Percentiles rank a stretch among this genome's conserved stretches.
These are phyloP conservation scores for Xiphophorus maculatus DNA, from an alignment of 2,113 vertebrate genomes.

Conservation along the genomic window DNA sequence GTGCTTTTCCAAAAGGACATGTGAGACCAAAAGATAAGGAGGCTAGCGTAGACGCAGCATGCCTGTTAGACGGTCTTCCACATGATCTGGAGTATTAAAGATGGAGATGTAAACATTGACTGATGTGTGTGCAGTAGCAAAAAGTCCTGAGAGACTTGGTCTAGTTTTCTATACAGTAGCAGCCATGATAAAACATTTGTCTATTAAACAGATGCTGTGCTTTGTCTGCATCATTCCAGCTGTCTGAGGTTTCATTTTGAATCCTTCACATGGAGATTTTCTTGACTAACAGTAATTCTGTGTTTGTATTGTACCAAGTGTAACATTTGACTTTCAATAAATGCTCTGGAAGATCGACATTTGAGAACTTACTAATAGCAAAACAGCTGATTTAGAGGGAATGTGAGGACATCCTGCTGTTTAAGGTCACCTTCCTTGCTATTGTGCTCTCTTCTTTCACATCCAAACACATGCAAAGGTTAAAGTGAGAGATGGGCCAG, in stretches of 20 bases:
- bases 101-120: constrained; percentile 13
- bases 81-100: constrained; percentile 10
- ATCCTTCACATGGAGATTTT: neutral
- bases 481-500: neutral
- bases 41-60: neutral
- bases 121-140: constrained; percentile 9
- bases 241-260: neutral
- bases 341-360: neutral
- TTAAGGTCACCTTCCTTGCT: neutral
- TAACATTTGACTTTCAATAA: neutral
- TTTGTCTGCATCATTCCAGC: constrained; percentile 42
- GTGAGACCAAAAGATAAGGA: neutral
- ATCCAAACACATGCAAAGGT: neutral
- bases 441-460: neutral
- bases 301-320: neutral
- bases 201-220: constrained; percentile 62
- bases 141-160: constrained; percentile 62
- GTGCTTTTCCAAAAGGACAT: neutral
- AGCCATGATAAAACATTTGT: constrained; percentile 48
- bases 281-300: neutral
- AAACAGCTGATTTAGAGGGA: neutral
- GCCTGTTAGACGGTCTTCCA: neutral
- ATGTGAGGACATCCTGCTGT: neutral
- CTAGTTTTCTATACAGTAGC: constrained; percentile 63
- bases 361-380: neutral